phyloP scores from a whole-genome alignment of 2,888 invertebrate species.

The Drosophila kambysellisi region DNA sequence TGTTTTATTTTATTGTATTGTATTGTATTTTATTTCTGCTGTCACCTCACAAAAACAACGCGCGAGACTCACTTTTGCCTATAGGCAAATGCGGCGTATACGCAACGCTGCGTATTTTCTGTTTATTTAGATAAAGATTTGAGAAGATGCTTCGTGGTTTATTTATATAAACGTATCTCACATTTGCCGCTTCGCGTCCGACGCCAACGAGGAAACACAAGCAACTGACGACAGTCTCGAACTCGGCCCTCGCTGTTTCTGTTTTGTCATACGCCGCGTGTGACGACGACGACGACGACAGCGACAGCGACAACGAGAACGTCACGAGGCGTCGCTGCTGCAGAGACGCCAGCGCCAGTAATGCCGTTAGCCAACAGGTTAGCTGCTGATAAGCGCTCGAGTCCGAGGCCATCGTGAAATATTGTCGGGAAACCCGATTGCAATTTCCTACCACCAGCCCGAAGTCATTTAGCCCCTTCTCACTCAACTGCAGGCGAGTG shows the following conservation, averaged over 20 bases:
- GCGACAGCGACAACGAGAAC: constrained; percentile 13
- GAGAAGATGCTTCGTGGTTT: constrained; percentile 28
- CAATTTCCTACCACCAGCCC: constrained; percentile 22
- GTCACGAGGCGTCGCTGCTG: constrained; percentile 27
- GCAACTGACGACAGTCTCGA: constrained; percentile 66
- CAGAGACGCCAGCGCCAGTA: constrained; percentile 19
- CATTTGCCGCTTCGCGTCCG: constrained; percentile 64
- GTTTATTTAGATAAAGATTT: constrained; percentile 32
- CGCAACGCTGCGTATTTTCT: constrained; percentile 32
- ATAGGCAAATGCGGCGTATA: constrained; percentile 30
- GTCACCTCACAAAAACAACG: constrained; percentile 20
- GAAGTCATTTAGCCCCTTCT: constrained; percentile 16
- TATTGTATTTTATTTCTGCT: constrained; percentile 6
- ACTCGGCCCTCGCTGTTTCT: constrained; percentile 34
- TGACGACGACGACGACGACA: constrained; percentile 22
- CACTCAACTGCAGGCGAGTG: constrained; percentile 45
- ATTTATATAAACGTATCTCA: constrained; percentile 3
- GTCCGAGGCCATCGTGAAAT: constrained; percentile 19
- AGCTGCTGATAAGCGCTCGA: constrained; percentile 74
- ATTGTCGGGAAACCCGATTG: constrained; percentile 36
- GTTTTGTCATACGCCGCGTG: constrained; percentile 55
- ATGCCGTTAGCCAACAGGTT: constrained; percentile 74
- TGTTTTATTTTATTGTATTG: not conserved
- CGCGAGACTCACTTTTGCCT: constrained; percentile 18
- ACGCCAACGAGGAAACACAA: constrained; percentile 71